A percentile compares a stretch with the other conserved stretches of the same genome.
phyloP scores from a whole-genome alignment of 2,113 vertebrate genomes.

The Gallinago jamesoni region DNA sequence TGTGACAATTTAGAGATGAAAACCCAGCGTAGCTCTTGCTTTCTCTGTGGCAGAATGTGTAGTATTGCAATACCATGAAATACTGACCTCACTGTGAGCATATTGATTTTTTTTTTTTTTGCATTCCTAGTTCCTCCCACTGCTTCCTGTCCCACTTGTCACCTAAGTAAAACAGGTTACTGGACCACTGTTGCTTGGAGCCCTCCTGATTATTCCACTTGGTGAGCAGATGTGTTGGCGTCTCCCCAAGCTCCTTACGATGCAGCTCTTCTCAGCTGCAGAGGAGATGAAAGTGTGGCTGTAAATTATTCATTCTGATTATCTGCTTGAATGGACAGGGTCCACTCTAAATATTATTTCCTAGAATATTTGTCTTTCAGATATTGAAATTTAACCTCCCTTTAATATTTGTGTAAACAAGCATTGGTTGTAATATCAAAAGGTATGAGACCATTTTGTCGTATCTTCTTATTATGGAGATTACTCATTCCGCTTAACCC shows the following conservation, averaged over 20 bases:
- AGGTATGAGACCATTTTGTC: not conserved
- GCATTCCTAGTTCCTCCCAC: not conserved
- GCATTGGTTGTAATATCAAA: not conserved
- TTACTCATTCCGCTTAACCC: not conserved
- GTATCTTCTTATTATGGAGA: not conserved
- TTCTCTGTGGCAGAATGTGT: not conserved
- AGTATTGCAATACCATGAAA: not conserved
- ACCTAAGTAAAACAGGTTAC: constrained; percentile 22
- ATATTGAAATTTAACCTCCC: constrained; percentile 26
- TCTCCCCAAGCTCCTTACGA: constrained; percentile 83
- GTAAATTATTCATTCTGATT: constrained; percentile 82
- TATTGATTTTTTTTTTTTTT: not conserved
- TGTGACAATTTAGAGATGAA: not conserved
- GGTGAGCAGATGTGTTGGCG: constrained; percentile 77
- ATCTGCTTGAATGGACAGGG: constrained; percentile 63
- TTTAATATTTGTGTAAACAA: not conserved
- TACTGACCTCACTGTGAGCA: not conserved
- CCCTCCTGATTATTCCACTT: constrained; percentile 57
- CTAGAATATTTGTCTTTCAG: constrained; percentile 60
- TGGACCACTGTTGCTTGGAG: constrained; percentile 34
- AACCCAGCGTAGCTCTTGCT: fast-evolving
- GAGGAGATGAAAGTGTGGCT: constrained; percentile 66
- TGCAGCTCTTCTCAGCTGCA: constrained; percentile 72
- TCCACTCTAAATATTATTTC: constrained; percentile 49
- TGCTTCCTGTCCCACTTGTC: not conserved